A percentile compares a stretch with the other conserved stretches of the same genome.
These are phyloP conservation scores for Athalia cordata DNA, from an alignment of 2,888 invertebrate genomes.

Conservation along the genomic window DNA sequence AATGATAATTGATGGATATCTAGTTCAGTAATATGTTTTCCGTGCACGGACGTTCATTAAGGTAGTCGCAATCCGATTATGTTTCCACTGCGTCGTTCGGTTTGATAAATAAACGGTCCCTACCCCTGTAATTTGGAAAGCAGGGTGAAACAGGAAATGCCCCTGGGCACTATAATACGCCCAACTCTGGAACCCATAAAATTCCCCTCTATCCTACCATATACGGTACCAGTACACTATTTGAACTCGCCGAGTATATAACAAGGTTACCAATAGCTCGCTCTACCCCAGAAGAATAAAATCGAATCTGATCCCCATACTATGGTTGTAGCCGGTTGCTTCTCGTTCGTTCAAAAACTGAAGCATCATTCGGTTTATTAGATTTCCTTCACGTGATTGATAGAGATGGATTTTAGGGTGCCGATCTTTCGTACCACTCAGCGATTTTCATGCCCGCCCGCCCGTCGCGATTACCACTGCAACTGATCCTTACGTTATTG, in stretches of 20 bases:
- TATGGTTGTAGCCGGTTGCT: background rate
- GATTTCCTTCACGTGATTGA: slow-evolving; percentile 1
- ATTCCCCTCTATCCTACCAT: background rate
- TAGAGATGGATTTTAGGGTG: slow-evolving; percentile 3
- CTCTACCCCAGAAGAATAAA: background rate
- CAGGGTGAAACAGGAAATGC: slow-evolving; percentile 3
- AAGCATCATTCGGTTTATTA: slow-evolving; percentile 6
- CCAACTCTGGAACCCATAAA: background rate
- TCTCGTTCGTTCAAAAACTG: background rate
- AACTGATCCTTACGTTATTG: background rate
- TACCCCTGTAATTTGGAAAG: background rate
- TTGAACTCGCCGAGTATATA: background rate
- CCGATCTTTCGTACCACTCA: background rate
- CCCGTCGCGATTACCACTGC: too few species aligned
- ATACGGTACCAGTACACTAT: background rate
- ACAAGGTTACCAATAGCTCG: background rate
- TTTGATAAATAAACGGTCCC: background rate
- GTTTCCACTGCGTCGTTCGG: background rate
- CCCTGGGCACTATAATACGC: background rate
- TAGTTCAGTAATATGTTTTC: background rate
- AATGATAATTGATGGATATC: background rate
- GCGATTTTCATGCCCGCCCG: background rate
- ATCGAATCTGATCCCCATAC: background rate
- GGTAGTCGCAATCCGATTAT: slow-evolving; percentile 3
- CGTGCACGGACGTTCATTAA: slow-evolving; percentile 1